phyloP scores from a whole-genome alignment of 2,888 invertebrate species.

The Papilio gigon region DNA sequence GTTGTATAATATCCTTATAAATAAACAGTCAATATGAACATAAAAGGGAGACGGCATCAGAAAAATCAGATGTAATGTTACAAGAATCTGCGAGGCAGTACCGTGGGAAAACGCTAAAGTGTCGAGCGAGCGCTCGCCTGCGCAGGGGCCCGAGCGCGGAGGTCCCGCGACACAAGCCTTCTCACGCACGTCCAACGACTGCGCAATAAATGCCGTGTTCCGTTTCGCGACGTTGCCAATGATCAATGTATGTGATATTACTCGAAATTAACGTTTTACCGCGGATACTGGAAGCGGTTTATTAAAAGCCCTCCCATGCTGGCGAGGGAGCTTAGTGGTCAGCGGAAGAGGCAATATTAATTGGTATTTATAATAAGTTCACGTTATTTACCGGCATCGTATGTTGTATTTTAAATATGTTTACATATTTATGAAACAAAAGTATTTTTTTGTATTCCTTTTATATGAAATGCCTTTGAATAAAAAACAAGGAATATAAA shows the following conservation, averaged over 20 bases:
- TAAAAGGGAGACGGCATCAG: slow-evolving; percentile 22
- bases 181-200: slow-evolving; percentile 31
- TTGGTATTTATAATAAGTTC: not conserved
- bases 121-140: slow-evolving; percentile 8
- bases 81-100: slow-evolving; percentile 33
- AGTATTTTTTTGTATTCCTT: too few relatives aligned
- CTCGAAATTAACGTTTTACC: slow-evolving; percentile 31
- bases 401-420: not conserved
- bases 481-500: too few relatives aligned
- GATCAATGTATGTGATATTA: slow-evolving; percentile 38
- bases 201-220: slow-evolving; percentile 21
- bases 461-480: too few relatives aligned
- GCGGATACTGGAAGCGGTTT: slow-evolving; percentile 30
- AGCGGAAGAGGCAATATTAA: slow-evolving; percentile 7
- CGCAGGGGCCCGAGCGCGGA: slow-evolving; percentile 18
- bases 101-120: slow-evolving; percentile 38
- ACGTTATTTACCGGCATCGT: not conserved
- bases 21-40: slow-evolving; percentile 14
- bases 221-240: slow-evolving; percentile 33
- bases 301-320: slow-evolving; percentile 30
- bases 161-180: slow-evolving; percentile 17
- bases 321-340: not conserved
- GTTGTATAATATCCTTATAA: slow-evolving; percentile 13
- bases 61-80: slow-evolving; percentile 34
- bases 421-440: too few relatives aligned